Conservation (phyloP, 2,113 vertebrate species). For the Percopsis transmontana region DNA sequence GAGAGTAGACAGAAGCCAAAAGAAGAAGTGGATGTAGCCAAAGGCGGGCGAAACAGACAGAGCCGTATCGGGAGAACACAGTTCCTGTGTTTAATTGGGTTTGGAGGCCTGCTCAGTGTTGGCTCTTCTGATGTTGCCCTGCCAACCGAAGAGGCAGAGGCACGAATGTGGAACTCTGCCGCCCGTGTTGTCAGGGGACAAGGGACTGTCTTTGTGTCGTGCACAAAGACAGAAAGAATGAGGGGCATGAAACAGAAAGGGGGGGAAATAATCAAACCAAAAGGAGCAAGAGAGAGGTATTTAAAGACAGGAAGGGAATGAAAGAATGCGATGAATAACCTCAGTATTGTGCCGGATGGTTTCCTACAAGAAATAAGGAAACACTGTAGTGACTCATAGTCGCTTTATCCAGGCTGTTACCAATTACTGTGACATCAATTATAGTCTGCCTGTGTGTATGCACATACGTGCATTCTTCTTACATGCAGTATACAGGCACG, state of each 20-base stretch:
- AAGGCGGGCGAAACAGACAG: neutral
- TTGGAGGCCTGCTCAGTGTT: constrained; percentile 52
- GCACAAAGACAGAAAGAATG: constrained; percentile 1
- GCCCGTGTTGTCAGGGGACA: constrained; percentile 8
- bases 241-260: neutral
- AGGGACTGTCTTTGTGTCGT: constrained; percentile 16
- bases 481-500: neutral
- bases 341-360: neutral
- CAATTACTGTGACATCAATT: neutral
- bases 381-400: neutral
- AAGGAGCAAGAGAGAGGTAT: neutral
- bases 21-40: constrained; percentile 8
- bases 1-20: constrained; percentile 5
- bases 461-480: neutral
- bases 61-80: neutral
- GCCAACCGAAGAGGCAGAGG: constrained; percentile 40
- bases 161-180: constrained; percentile 43
- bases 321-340: neutral
- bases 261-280: neutral
- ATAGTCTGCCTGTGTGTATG: neutral
- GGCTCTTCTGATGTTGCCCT: constrained; percentile 46
- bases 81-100: constrained; percentile 62
- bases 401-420: too few species aligned
- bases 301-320: neutral
- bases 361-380: neutral